phyloP scores from a whole-genome alignment of 2,888 invertebrate genomes.

The Hermodice carunculata region DNA sequence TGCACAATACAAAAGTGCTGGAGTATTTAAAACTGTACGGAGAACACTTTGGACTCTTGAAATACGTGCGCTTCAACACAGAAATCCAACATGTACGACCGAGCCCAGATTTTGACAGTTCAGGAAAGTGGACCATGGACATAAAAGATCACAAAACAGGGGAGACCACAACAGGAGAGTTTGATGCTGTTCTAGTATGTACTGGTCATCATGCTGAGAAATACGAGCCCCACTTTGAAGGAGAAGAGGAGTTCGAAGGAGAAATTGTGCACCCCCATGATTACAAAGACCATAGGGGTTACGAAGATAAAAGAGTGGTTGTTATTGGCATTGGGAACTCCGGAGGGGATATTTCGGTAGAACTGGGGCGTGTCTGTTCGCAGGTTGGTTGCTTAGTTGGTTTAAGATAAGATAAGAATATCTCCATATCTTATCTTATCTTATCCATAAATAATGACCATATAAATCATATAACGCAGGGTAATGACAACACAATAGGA shows the following conservation, averaged over 20 bases:
- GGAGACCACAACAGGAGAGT: conserved; percentile 43
- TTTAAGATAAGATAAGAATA: too few relatives aligned
- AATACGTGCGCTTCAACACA: conserved; percentile 57
- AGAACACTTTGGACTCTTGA: conserved; percentile 55
- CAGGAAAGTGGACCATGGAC: conserved; percentile 61
- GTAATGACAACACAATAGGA: too few relatives aligned
- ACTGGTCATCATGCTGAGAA: conserved; percentile 54
- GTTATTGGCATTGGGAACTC: conserved; percentile 73
- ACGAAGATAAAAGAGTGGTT: conserved; percentile 66
- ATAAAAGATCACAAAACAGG: conserved; percentile 51
- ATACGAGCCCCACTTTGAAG: conserved; percentile 49
- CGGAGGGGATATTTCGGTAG: conserved; percentile 71
- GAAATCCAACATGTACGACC: conserved; percentile 45
- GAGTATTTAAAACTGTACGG: conserved; percentile 35
- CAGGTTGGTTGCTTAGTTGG: too few relatives aligned
- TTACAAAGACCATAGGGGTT: conserved; percentile 53
- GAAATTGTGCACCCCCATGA: conserved; percentile 57
- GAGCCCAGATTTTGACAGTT: conserved; percentile 49
- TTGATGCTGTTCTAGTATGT: conserved; percentile 62
- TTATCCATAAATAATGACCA: too few relatives aligned
- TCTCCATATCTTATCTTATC: too few relatives aligned
- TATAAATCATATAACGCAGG: too few relatives aligned
- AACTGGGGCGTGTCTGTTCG: conserved; percentile 61
- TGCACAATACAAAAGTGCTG: conserved; percentile 65
- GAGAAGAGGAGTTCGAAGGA: conserved; percentile 54